A percentile compares a stretch with the other conserved stretches of the same genome.
Evolutionary conservation across 2,113 vertebrate species (phyloP).

Genomic region (Hucho hucho): DNA sequence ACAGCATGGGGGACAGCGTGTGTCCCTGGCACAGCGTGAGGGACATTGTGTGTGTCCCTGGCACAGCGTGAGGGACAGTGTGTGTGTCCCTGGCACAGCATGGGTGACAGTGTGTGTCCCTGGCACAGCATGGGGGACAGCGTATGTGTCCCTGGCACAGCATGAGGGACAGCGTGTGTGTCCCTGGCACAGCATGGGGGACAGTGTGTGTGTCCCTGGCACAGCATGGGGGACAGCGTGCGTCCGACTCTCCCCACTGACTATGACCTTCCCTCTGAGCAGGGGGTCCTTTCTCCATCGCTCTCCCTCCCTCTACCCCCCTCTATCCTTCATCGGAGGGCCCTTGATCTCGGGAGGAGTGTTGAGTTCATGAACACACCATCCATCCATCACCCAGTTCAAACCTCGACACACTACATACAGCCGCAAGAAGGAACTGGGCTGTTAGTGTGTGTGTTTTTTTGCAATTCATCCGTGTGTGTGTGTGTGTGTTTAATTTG

Average conservation of each 20-base stretch:
- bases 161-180: too few relatives aligned
- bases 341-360: constrained; percentile 48
- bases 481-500: not conserved
- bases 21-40: too few relatives aligned
- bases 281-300: constrained; percentile 13
- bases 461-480: not conserved
- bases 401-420: constrained; percentile 34
- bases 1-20: too few relatives aligned
- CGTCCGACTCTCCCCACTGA: constrained; percentile 42
- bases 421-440: not conserved
- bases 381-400: constrained; percentile 52
- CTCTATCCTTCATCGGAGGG: constrained; percentile 36
- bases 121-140: constrained; percentile 1
- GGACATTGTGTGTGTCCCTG: not conserved
- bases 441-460: not conserved
- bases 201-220: not conserved
- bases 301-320: not conserved
- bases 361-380: constrained; percentile 53
- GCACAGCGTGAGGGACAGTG: constrained; percentile 1
- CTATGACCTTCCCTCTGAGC: constrained; percentile 58
- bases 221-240: constrained; percentile 13
- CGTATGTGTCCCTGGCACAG: too few relatives aligned
- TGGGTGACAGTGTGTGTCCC: not conserved
- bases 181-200: too few relatives aligned
- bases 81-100: too few relatives aligned